phyloP scores from a whole-genome alignment of 2,113 vertebrate genomes.

The Morone chrysops region DNA sequence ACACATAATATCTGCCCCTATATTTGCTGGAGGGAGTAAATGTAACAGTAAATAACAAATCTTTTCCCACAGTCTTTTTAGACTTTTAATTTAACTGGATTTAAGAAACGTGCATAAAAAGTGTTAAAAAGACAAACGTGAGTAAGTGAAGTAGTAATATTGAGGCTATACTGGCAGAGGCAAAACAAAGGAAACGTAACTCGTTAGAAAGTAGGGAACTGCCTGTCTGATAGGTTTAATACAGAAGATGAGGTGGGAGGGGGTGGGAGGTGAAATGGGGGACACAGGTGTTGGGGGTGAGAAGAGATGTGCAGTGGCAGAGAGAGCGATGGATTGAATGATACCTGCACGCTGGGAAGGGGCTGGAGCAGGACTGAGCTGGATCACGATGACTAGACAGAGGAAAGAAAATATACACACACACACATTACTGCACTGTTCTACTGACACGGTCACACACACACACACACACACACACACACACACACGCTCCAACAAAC shows the following conservation, averaged over 20 bases:
- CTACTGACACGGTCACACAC: slow-evolving; percentile 39
- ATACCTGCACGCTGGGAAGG: slow-evolving; percentile 98
- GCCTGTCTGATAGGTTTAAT: neutral
- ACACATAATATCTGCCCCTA: neutral
- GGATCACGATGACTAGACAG: slow-evolving; percentile 97
- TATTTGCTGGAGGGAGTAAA: neutral
- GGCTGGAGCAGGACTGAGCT: slow-evolving; percentile 98
- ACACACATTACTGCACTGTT: slow-evolving; percentile 79
- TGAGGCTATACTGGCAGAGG: neutral
- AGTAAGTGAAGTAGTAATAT: neutral
- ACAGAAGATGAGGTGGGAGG: slow-evolving; percentile 13
- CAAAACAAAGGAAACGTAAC: neutral
- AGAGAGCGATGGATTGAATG: slow-evolving; percentile 82
- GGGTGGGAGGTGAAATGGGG: neutral
- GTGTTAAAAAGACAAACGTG: neutral
- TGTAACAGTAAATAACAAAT: neutral
- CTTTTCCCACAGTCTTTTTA: neutral
- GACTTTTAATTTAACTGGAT: neutral
- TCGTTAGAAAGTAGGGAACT: neutral
- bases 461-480: slow-evolving; percentile 3
- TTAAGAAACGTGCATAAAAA: neutral
- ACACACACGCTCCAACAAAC: neutral
- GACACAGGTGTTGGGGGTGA: slow-evolving; percentile 8
- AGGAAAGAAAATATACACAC: slow-evolving; percentile 87
- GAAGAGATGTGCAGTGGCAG: slow-evolving; percentile 73